Conservation (phyloP, 2,888 invertebrate genomes). For the Tyria jacobaeae region DNA sequence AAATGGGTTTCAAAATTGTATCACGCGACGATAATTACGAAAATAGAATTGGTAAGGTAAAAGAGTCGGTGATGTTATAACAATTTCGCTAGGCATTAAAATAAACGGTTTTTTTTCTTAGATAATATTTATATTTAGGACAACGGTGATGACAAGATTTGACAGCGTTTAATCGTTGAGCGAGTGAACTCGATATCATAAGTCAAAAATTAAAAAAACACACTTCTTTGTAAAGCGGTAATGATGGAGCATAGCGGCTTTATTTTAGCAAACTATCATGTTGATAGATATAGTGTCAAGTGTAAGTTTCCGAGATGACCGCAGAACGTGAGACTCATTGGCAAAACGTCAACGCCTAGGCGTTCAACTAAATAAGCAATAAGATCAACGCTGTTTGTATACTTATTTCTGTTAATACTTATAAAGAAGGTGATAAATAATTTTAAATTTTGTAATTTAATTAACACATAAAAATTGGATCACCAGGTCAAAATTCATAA, state of each 20-base stretch:
- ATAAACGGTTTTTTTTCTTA: conserved; percentile 55
- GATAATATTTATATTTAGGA: conserved; percentile 61
- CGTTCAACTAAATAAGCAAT: conserved; percentile 45
- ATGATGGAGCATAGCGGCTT: conserved; percentile 21
- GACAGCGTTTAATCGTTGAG: conserved; percentile 45
- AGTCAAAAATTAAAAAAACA: conserved; percentile 35
- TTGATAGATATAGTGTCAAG: conserved; percentile 59
- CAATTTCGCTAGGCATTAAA: conserved; percentile 51
- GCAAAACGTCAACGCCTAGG: conserved; percentile 43
- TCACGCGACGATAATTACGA: conserved; percentile 45
- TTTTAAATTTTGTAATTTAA: conserved; percentile 48
- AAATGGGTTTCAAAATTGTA: conserved; percentile 27
- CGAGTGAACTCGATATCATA: conserved; percentile 42
- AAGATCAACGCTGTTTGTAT: conserved; percentile 40
- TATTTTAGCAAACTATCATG: conserved; percentile 31
- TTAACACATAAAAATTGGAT: conserved; percentile 28
- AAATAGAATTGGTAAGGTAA: conserved; percentile 37
- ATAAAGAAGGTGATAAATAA: conserved; percentile 41
- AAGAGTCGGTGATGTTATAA: conserved; percentile 52
- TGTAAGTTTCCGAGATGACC: conserved; percentile 44
- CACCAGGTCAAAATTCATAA: conserved; percentile 30
- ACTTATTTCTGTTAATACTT: conserved; percentile 40
- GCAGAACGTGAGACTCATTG: conserved; percentile 52
- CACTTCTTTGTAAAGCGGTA: conserved; percentile 10
- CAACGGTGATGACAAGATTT: conserved; percentile 46